phyloP scores from a whole-genome alignment of 2,888 invertebrate species.

The Plemyria rubiginata region DNA sequence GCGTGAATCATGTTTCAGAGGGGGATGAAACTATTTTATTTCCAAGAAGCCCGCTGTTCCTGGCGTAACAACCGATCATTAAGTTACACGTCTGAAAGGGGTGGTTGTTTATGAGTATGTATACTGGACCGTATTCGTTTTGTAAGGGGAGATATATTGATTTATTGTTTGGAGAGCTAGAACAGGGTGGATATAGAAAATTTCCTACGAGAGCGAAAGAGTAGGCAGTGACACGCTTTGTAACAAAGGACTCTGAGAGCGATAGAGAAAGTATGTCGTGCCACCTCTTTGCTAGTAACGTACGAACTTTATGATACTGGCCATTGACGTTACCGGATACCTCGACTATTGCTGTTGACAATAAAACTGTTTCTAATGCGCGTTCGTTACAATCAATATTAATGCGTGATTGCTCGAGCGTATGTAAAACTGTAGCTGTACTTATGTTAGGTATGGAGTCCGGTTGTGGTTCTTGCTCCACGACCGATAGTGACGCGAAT shows the following conservation, averaged over 20 bases:
- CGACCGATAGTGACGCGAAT: too few species aligned
- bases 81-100: not conserved
- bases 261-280: not conserved
- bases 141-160: conserved; percentile 3
- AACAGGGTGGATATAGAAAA: not conserved
- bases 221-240: not conserved
- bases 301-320: too few species aligned
- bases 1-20: not conserved
- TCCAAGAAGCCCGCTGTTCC: not conserved
- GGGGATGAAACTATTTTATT: not conserved
- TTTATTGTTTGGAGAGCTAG: not conserved
- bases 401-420: too few species aligned
- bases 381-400: too few species aligned
- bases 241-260: not conserved
- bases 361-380: too few species aligned
- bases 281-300: too few species aligned
- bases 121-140: not conserved
- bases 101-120: not conserved
- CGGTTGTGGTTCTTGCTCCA: too few species aligned
- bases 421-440: too few species aligned
- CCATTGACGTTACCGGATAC: too few species aligned
- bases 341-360: too few species aligned
- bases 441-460: too few species aligned
- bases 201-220: not conserved
- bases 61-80: not conserved